Evolutionary conservation across 2,113 vertebrate genomes (phyloP).

Genomic region (Sakesphorus luctuosus): DNA sequence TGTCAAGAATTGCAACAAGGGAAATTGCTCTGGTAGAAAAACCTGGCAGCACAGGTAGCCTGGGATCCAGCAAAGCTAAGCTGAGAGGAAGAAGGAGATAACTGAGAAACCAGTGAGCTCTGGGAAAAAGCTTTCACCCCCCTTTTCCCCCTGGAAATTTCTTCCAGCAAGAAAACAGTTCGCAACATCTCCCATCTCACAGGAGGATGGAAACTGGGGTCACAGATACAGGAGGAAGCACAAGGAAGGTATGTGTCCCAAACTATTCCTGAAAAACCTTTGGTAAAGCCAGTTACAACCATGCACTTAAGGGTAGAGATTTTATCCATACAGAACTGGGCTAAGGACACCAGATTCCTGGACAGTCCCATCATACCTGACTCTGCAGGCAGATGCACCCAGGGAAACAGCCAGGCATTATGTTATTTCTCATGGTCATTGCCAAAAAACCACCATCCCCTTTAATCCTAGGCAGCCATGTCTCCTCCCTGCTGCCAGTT

Average conservation of each 20-base stretch:
- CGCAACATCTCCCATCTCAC: neutral
- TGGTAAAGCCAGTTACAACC: neutral
- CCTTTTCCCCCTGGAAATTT: neutral
- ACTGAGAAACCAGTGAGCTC: neutral
- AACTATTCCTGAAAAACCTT: neutral
- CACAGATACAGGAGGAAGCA: neutral
- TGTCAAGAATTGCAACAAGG: constrained; percentile 51
- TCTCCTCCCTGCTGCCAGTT: neutral
- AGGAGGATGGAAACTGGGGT: neutral
- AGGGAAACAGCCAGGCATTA: neutral
- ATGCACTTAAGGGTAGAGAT: neutral
- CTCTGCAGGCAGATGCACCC: neutral
- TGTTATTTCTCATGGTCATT: neutral
- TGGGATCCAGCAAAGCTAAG: neutral
- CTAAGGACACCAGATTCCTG: neutral
- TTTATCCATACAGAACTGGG: neutral
- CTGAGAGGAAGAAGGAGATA: neutral
- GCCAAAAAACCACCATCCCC: neutral
- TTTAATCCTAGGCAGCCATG: neutral
- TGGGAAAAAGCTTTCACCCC: neutral
- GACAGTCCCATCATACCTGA: neutral
- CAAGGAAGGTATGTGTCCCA: neutral
- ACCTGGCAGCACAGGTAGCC: neutral
- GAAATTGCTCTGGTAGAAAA: constrained; percentile 49
- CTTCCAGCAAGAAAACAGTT: neutral